Evolutionary conservation across 2,888 invertebrate genomes (phyloP).

Genomic region (Zhengitettix transpicula): DNA sequence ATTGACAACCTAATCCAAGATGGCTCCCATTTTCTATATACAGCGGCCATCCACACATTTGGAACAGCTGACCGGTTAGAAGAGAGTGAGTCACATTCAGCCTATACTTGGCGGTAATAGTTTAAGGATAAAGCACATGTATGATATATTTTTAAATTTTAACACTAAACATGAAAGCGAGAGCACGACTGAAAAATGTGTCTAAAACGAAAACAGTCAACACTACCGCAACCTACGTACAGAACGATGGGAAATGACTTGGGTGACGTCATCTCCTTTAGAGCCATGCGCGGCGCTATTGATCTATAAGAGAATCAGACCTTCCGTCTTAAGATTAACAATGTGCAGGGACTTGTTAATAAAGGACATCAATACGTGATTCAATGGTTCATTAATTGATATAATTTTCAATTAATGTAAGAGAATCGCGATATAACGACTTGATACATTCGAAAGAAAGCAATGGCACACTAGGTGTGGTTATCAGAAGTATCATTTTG

Average conservation of each 20-base stretch:
- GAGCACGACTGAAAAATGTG: conserved; percentile 4
- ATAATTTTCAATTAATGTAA: too few relatives aligned
- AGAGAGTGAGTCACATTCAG: not conserved
- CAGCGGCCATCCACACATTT: conserved; percentile 6
- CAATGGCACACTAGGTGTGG: too few relatives aligned
- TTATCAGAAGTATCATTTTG: too few relatives aligned
- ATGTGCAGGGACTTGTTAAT: too few relatives aligned
- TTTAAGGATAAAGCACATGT: not conserved
- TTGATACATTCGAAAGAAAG: too few relatives aligned
- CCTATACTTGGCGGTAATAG: not conserved
- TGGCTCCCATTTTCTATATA: conserved; percentile 14
- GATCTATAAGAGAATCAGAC: conserved; percentile 5
- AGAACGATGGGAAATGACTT: conserved; percentile 10
- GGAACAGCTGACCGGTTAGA: conserved; percentile 12
- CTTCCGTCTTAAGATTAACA: too few relatives aligned
- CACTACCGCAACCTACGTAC: conserved; percentile 14
- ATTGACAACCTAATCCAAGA: conserved; percentile 15
- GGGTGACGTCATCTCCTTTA: conserved; percentile 11
- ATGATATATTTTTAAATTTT: not conserved
- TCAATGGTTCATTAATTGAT: too few relatives aligned
- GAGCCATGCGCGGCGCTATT: conserved; percentile 15
- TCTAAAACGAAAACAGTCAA: conserved; percentile 11
- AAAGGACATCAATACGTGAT: too few relatives aligned
- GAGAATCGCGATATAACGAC: too few relatives aligned
- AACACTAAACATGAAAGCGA: conserved; percentile 1